Base-by-base conservation (phyloP, 1,140 invertebrate species). In the Eurosta solidaginis region DNA sequence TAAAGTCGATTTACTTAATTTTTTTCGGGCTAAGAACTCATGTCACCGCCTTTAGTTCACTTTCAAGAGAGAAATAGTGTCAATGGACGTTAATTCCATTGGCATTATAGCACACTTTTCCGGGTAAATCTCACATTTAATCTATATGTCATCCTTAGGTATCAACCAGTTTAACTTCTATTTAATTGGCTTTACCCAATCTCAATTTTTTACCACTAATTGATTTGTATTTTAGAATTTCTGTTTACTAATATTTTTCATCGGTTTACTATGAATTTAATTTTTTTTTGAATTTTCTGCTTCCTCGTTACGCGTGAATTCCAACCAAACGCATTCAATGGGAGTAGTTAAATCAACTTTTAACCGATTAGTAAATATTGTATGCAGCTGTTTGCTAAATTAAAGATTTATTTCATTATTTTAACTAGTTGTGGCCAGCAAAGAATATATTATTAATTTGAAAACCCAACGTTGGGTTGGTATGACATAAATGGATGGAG, bases 361-460 rank as follows among this genome's bases (percentile, higher is more conserved):
- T n/a, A 68, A 20, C 33, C 59, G 33, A 42, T 68, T 68, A 9
- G 59, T 40, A 68, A 68, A 68, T 63, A 63, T 63, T 40, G 59
- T n/a, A n/a, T n/a, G n/a, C n/a, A n/a, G n/a, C 33, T 63, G 2
- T 29, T 36, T 54, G 12, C 29, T n/a, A 36, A 63, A 20, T 20
- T 63, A 3, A 17, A 63, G n/a, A 9, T 40, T 68, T 22, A 0
- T 2, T 6, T 36, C 12, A 6, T 20, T 68, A n/a, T 68, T n/a
- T n/a, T n/a, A n/a, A n/a, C n/a, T n/a, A n/a, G 29, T 20, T 68
- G 1, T 63, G 29, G 17, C 5, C 40, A 14, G 0, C 40, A 0
- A 20, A 3, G 50, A 3, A 54, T 54, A 33, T 59, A 54, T 63
- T 63, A n/a, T n/a, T 0, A 17, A 5, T 9, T 47, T 40, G 17